A percentile compares a stretch with the other conserved stretches of the same genome.
Evolutionary conservation across 2,797 vertebrate genomes (phyloP).

Genomic region (Leuciscus waleckii): DNA sequence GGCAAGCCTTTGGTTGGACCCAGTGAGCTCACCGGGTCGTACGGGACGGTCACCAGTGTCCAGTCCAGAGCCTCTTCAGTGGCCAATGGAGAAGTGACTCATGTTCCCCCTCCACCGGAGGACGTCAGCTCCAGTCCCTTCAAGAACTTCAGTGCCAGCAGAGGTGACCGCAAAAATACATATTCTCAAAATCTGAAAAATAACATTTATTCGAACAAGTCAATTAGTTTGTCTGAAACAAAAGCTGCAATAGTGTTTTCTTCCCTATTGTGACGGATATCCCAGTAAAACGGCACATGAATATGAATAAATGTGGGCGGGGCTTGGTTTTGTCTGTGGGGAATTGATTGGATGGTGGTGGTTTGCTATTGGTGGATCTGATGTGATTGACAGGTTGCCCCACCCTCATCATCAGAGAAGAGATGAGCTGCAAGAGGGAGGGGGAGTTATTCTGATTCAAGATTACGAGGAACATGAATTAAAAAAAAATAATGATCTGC

Average conservation of each 20-base stretch:
- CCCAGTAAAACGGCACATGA: background rate
- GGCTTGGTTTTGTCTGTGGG: too few species aligned
- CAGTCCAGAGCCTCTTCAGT: conserved; percentile 4
- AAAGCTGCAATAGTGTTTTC: background rate
- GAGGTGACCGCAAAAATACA: conserved; percentile 67
- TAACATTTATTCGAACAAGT: background rate
- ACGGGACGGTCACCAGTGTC: conserved; percentile 68
- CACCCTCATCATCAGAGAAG: too few species aligned
- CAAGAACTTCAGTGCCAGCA: conserved; percentile 69
- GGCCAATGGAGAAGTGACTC: conserved; percentile 48
- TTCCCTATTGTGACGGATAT: background rate
- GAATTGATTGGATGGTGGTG: too few species aligned
- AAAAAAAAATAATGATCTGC: too few species aligned
- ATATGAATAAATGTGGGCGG: background rate
- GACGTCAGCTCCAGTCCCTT: conserved; percentile 56
- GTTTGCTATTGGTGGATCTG: too few species aligned
- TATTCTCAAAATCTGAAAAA: background rate
- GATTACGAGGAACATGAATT: too few species aligned
- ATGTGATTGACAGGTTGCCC: too few species aligned
- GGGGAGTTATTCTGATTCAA: too few species aligned
- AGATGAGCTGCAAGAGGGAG: too few species aligned
- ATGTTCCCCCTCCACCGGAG: conserved; percentile 42
- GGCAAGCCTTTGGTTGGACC: conserved; percentile 69
- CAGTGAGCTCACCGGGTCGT: conserved; percentile 71
- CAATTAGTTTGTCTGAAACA: background rate